Evolutionary conservation across 2,113 vertebrate genomes (phyloP).

Genomic region (Vimba vimba): DNA sequence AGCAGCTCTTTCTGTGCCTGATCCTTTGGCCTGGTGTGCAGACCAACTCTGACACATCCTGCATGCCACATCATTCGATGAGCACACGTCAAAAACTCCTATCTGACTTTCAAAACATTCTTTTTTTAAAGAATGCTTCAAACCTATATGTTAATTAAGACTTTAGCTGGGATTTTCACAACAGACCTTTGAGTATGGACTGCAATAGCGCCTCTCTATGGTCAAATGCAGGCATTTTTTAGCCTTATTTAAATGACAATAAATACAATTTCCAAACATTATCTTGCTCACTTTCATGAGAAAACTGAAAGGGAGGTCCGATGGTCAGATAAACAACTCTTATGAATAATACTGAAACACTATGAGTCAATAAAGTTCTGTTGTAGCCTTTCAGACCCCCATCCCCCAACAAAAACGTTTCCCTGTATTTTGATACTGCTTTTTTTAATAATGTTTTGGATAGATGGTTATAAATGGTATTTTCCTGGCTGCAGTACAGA

Average conservation of each 20-base stretch:
- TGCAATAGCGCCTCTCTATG: background rate
- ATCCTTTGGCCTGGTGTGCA: conserved; percentile 1
- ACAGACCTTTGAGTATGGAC: background rate
- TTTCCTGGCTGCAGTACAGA: too few relatives aligned
- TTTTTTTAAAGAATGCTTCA: too few relatives aligned
- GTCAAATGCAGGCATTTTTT: background rate
- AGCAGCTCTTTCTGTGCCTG: background rate
- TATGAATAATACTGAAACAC: too few relatives aligned
- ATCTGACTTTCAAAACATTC: background rate
- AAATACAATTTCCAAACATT: background rate
- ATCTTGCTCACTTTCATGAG: too few relatives aligned
- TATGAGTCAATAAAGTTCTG: too few relatives aligned
- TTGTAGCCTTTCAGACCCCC: too few relatives aligned
- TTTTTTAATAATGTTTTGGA: too few relatives aligned
- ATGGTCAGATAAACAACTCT: too few relatives aligned
- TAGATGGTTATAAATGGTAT: too few relatives aligned
- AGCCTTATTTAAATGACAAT: background rate
- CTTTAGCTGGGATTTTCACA: background rate
- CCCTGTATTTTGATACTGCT: too few relatives aligned
- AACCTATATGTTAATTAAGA: background rate
- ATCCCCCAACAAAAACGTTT: too few relatives aligned
- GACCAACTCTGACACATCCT: conserved; percentile 16
- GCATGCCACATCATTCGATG: background rate
- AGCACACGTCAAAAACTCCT: background rate
- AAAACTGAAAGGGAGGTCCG: too few relatives aligned